Base-by-base conservation (phyloP, 2,797 vertebrate species). In the Graptemys geographica region DNA sequence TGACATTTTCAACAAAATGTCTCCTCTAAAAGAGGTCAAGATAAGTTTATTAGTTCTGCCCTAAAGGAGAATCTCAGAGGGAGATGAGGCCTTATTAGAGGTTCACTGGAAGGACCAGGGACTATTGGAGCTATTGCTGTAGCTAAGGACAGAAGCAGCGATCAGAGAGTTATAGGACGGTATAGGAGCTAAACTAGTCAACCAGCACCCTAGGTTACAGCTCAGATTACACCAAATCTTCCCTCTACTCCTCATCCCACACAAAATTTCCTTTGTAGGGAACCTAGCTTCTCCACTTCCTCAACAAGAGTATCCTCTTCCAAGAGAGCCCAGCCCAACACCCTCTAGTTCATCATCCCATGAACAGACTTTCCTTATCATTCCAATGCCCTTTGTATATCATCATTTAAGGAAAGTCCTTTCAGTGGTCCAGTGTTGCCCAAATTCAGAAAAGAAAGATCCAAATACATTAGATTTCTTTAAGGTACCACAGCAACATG, bases 401-500 rank as follows among this genome's bases (percentile, higher is more conserved):
- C 87, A 25, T 44, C 33, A 1, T 91, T 92, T 93, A 84, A 55
- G 88, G 15, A 79, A 88, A 90, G 89, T 12, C 12, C 33, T 47
- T 94, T 84, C 74, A 84, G 90, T 37, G 59, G 87, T 25, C 47
- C 78, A 74, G 87, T 94, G 52, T 92, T 90, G 95, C 93, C 88
- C 86, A 87, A 93, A 92, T 28, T 47, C 94, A 47, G 79, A 87
- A n/a, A 28, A 59, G 31, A 69, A 69, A 69, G 8, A 16, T 19
- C 16, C 8, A 69, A 69, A n/a, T 65, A n/a, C 3, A 33, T 33
- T 92, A 96, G 96, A 97, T 97, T 96, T 97, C 95, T 97, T 96
- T 96, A 91, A 96, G 89, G 95, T 94, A 96, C 91, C 96, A 95
- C 90, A 97, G 96, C 79, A 76, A 86, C 49, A 93, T 96, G 96